Evolutionary conservation across 2,888 invertebrate species (phyloP), one percentile per base, ranked within the genome.

Genomic region (Epistrophella euchroma): DNA sequence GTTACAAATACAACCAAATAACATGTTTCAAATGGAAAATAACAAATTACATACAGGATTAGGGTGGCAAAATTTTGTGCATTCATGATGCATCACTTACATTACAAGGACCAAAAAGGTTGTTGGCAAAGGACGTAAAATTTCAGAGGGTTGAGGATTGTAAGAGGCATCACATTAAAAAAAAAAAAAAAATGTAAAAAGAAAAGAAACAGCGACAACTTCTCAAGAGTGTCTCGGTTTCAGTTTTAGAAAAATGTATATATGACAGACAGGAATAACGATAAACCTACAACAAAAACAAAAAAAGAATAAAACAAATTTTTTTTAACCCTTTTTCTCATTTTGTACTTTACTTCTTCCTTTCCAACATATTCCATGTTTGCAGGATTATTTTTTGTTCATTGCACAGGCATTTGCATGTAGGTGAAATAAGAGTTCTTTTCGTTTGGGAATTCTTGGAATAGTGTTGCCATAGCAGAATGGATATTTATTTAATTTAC

Each of bases 381-480:
- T 58, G 22, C 4, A 13, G 58, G 56, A 84, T 84, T 79, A 79
- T 70, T 75, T 79, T 84, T 58, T 55, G 84, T 84, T 84, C 64
- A 79, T 84, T 79, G 71, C 80, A 81, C 76, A 37, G 70, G 62
- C 70, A 79, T 50, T 45, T 45, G 60, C 22, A 60, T 78, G 66
- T 74, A 55, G 64, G 74, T 56, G 62, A 79, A 70, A 62, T 47
- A 22, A 28, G 70, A 50, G 28, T 37, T 83, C 47, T 40, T 50
- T 43, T 68, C 66, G 47, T 19, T 73, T 45, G 40, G 35, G 25
- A 70, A 64, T 28, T 52, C n/a, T 45, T 10, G 5, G 11, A 32
- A 22, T 15, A 71, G 25, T 64, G 79, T 84, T 79, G 79, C 83
- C 83, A 55, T 32, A 47, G 70, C 40, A 15, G 15, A 40, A 15